Base-by-base conservation (phyloP, 2,113 vertebrate species). In the Panthera leo region DNA sequence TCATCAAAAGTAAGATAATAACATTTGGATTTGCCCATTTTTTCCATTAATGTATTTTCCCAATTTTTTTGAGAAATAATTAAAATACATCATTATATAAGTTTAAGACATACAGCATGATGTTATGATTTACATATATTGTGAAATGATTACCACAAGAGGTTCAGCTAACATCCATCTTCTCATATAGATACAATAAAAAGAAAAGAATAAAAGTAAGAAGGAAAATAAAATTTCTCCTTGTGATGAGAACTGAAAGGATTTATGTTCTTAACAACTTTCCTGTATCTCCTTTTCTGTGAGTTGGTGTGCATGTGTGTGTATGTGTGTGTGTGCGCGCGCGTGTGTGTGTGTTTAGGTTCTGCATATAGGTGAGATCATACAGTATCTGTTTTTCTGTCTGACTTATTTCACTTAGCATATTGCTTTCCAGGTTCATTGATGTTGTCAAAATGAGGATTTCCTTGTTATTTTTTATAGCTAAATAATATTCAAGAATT, bases 1-100 rank as follows among this genome's bases (percentile, higher is more conserved):
- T 87, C 78, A 86, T 93, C 18, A 87, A 84, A 93, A 89, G 71
- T 71, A 85, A 93, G 39, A 92, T 70, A 48, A 31, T 85, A 34
- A 18, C 10, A 1, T 67, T 91, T 70, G 10, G 34, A 31, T 65
- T 86, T 53, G 27, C 21, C 27, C 7, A 36, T 4, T 34, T 89
- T 86, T 91, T 61, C 55, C 42, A 31, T 13, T n/a, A 48, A 67
- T 55, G 10, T n/a, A 27, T 42, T 85, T 70, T 48, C 25, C 6
- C 73, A 76, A 16, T 76, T 76, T 79, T 79, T 19, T 51, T 79
- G 29, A 21, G 76, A 53, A 79, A 53, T 78, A 31, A 76, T 53
- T 51, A 79, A 79, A 19, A 79, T 18, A n/a, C 18, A 5, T 79
- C 29, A 79, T 53, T 79, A 53, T 79, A 2, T 79, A 79, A 11